These are phyloP conservation scores for Brachyhypopomus gauderio DNA, from an alignment of 2,113 vertebrate species.

Conservation along the genomic window DNA sequence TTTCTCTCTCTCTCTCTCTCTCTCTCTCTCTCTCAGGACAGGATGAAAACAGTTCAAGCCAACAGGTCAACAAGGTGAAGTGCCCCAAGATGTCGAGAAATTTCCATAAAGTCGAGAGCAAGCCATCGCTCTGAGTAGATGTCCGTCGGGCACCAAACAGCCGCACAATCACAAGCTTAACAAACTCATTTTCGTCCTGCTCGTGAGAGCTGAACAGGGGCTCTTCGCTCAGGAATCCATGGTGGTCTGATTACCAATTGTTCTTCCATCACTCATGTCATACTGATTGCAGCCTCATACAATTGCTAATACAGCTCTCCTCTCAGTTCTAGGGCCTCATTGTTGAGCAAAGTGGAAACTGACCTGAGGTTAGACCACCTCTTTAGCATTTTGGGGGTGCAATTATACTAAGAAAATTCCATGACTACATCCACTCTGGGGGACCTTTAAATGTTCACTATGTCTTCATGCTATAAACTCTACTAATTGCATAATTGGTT, in stretches of 20 bases:
- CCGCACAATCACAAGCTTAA: slow-evolving; percentile 55
- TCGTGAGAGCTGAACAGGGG: slow-evolving; percentile 42
- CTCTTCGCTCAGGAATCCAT: slow-evolving; percentile 44
- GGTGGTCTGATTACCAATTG: slow-evolving; percentile 45
- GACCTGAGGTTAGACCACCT: slow-evolving; percentile 46
- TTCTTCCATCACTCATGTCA: slow-evolving; percentile 37
- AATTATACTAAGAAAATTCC: slow-evolving; percentile 29
- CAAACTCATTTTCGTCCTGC: slow-evolving; percentile 53
- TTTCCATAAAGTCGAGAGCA: slow-evolving; percentile 53
- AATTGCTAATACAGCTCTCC: slow-evolving; percentile 40
- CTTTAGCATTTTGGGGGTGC: slow-evolving; percentile 10
- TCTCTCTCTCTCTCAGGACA: slow-evolving; percentile 26
- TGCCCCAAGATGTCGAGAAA: slow-evolving; percentile 39
- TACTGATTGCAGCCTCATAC: slow-evolving; percentile 42
- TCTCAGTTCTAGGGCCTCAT: slow-evolving; percentile 23
- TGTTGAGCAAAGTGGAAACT: slow-evolving; percentile 38
- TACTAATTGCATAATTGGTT: background rate
- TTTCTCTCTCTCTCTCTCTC: background rate
- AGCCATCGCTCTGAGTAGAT: slow-evolving; percentile 46
- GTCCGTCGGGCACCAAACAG: slow-evolving; percentile 46
- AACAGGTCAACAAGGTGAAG: slow-evolving; percentile 52
- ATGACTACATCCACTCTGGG: background rate
- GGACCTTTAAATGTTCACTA: background rate
- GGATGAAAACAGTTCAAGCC: slow-evolving; percentile 42
- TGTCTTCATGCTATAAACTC: background rate